Conservation (phyloP, 1,140 invertebrate species). For the Ridgeia piscesae region DNA sequence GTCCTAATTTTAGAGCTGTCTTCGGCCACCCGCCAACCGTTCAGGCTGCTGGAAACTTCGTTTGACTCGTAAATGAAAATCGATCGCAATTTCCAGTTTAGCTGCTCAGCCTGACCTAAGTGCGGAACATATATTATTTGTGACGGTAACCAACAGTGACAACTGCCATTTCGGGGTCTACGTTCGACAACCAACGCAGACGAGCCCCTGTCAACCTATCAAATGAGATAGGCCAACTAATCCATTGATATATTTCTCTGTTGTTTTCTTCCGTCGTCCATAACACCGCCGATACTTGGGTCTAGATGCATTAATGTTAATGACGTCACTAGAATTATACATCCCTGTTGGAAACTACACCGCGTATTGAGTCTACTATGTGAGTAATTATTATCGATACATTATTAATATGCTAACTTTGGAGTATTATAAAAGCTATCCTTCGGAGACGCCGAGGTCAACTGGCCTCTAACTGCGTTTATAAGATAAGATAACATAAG, state of each 20-base stretch:
- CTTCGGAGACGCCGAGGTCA: too few relatives aligned
- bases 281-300: too few relatives aligned
- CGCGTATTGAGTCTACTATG: too few relatives aligned
- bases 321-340: too few relatives aligned
- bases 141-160: background rate
- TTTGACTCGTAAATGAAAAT: background rate
- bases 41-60: background rate
- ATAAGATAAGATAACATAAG: too few relatives aligned
- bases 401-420: too few relatives aligned
- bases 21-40: background rate
- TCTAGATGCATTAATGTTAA: too few relatives aligned
- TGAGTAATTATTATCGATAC: too few relatives aligned
- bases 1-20: background rate
- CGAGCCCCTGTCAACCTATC: background rate
- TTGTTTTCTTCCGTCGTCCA: background rate
- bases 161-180: background rate
- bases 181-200: background rate
- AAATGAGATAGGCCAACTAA: background rate
- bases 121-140: background rate
- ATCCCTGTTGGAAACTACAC: too few relatives aligned
- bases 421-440: too few relatives aligned
- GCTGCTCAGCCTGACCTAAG: background rate
- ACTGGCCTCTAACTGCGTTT: too few relatives aligned
- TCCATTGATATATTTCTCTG: background rate
- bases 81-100: background rate